Evolutionary conservation across 1,140 invertebrate genomes (phyloP), one percentile per base, ranked within the genome.

Genomic region (Temnothorax nylanderi): DNA sequence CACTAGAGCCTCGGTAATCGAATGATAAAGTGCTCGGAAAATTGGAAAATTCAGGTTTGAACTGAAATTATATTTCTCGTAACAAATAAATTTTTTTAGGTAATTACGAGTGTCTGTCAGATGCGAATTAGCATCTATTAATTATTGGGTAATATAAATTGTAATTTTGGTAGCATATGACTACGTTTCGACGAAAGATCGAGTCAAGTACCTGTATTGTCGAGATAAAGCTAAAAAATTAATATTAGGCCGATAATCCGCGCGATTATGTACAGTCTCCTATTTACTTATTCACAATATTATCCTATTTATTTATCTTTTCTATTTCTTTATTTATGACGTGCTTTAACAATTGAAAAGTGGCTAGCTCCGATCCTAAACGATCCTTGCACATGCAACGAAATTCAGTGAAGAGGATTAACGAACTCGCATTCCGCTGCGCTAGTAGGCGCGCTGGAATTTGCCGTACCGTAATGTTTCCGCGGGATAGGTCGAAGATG

Each of bases 401-500:
- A 51, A 34, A 80, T 51, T 51, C 47, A 54, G 26, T 18, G n/a
- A 37, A 18, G 18, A 69, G 47, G 34, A 75, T 75, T 47, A 82
- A 82, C 26, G 18, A 26, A 18, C 5, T 21, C n/a, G 21, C 78
- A 67, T 81, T 58, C 65, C 65, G 26, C 8, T 26, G 7, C n/a
- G 60, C 44, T 47, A 10, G 13, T 80, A 72, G 54, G 32, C 51
- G 58, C 37, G 32, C 41, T 78, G 74, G 75, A 85, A 67, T 85
- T 54, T 37, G 74, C 34, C n/a, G 44, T 56, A 65, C 44, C 58
- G 72, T 72, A 65, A 85, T 65, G 56, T 16, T 78, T 78, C 51
- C 26, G 47, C n/a, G 26, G 26, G 69, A 85, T 60, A 65, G 34
- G 60, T 47, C 82, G 32, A 78, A 76, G 60, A 85, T 58, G 11